Conservation (phyloP, 1,140 invertebrate species). For the Trachymyrmex cornetzi region DNA sequence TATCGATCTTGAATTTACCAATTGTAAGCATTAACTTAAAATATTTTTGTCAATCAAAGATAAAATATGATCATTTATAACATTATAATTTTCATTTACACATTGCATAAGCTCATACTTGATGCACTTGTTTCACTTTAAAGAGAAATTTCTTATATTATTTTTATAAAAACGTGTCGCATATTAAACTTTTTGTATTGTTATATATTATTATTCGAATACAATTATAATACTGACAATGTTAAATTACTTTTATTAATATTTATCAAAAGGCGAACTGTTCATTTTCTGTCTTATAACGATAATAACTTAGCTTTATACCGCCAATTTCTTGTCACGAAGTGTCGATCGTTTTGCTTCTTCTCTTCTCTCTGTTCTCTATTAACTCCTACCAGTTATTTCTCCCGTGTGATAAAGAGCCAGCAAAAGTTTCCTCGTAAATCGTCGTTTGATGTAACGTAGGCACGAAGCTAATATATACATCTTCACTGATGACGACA, state of each 20-base stretch:
- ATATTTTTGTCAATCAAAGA: not conserved
- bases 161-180: not conserved
- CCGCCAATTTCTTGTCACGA: constrained; percentile 16
- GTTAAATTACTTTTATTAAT: not conserved
- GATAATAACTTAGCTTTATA: constrained; percentile 31
- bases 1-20: not conserved
- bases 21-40: not conserved
- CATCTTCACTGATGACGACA: constrained; percentile 67
- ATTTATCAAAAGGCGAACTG: not conserved
- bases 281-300: constrained; percentile 5
- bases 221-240: not conserved
- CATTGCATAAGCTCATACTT: not conserved
- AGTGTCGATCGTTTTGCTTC: not conserved
- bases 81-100: constrained; percentile 14
- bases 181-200: not conserved
- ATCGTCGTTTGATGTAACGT: constrained; percentile 69
- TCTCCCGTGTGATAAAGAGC: constrained; percentile 20
- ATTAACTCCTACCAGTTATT: constrained; percentile 13
- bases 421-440: constrained; percentile 16
- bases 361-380: not conserved
- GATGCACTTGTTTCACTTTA: not conserved
- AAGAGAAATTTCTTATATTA: not conserved
- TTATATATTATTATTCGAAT: not conserved
- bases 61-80: constrained; percentile 12
- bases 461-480: constrained; percentile 71